phyloP scores from a whole-genome alignment of 2,113 vertebrate genomes.

The Typhlomys cinereus region DNA sequence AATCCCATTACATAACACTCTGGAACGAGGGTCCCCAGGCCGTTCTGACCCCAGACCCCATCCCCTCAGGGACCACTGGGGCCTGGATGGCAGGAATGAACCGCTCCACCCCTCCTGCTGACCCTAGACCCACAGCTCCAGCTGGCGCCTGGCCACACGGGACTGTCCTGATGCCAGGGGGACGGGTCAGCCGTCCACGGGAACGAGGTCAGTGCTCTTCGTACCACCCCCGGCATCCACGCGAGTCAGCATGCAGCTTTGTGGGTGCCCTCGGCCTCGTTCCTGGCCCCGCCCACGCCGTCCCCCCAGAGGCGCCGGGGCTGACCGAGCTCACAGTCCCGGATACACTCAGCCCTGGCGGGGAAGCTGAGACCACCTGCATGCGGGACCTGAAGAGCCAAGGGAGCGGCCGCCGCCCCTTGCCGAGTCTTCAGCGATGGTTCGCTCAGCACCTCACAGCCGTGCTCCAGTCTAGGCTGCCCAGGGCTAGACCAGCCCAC shows the following conservation, averaged over 20 bases:
- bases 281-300: accelerated
- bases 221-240: background rate
- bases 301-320: background rate
- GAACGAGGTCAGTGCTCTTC: background rate
- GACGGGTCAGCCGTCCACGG: background rate
- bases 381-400: background rate
- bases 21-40: accelerated
- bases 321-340: too few relatives aligned
- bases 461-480: too few relatives aligned
- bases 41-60: background rate
- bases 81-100: background rate
- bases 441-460: too few relatives aligned
- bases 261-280: background rate
- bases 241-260: background rate
- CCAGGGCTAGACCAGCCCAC: too few relatives aligned
- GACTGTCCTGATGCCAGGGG: background rate
- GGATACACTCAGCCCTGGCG: background rate
- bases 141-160: background rate
- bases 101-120: background rate
- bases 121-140: background rate
- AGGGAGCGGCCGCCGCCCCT: too few relatives aligned
- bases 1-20: background rate
- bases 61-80: background rate
- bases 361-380: too few relatives aligned
- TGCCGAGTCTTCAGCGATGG: too few relatives aligned